Evolutionary conservation across 2,888 invertebrate species (phyloP), one percentile per base, ranked within the genome.

Genomic region (Athrips mouffetella): DNA sequence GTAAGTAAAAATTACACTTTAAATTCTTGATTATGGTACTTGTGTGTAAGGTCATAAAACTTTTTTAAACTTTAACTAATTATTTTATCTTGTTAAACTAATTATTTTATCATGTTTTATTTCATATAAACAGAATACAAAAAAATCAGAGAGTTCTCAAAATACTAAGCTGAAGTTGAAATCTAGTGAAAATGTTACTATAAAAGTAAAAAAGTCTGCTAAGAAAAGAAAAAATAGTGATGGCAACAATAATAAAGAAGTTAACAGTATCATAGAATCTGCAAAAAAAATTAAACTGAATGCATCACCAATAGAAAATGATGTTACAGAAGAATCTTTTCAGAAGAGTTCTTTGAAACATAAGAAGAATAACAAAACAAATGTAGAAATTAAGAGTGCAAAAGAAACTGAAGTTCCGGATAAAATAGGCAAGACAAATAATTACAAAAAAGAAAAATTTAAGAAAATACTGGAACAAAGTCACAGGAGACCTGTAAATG

Each of bases 401-500:
- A 37, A 21, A 11, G 20, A 6, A 21, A 10, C 4, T 4, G 21
- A 6, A 37, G 10, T 18, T 6, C 2, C 8, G 21, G 20, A n/a
- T 6, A 20, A 37, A n/a, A 18, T 11, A 3, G 20, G 10, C 8
- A 20, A 35, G n/a, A 53, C 52, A 48, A 44, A 48, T 15, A 55
- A 60, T 57, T 53, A 54, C 31, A 67, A 72, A 55, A 77, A 78
- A 59, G 62, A 74, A 46, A 67, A 62, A 54, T 45, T 76, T 4
- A 76, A 62, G 44, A 58, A 63, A 31, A 50, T 76, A 37, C 53
- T 79, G 11, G 40, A 47, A 31, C 52, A 59, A 20, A 72, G 48
- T 44, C 63, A 70, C 25, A 74, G 84, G 45, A 80, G 57, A 49
- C 51, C 60, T 5, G 74, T 84, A 18, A 73, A 65, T 51, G 59